Evolutionary conservation across 2,888 invertebrate genomes (phyloP).

Genomic region (Bombyx huttoni): DNA sequence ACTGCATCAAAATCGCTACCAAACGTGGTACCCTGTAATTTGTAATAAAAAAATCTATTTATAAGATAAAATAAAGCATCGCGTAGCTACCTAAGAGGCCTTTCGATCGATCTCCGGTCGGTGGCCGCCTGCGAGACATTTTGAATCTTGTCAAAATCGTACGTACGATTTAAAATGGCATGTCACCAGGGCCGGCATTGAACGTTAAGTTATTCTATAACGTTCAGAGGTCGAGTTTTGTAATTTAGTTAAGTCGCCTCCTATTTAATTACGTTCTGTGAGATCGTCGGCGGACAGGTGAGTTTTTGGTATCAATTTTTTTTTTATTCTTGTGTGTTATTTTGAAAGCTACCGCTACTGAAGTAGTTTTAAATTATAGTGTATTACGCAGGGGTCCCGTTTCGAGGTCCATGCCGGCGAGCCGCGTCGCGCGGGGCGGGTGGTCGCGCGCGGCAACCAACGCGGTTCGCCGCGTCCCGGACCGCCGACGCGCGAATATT

Average conservation of each 20-base stretch:
- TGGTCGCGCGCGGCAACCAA: conserved; percentile 5
- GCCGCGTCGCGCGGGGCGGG: conserved; percentile 1
- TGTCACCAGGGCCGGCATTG: conserved; percentile 21
- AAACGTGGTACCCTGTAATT: conserved; percentile 70
- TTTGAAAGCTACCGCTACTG: conserved; percentile 49
- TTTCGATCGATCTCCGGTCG: conserved; percentile 55
- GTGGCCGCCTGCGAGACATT: conserved; percentile 45
- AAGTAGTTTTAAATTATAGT: conserved; percentile 70
- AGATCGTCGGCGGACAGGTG: conserved; percentile 50
- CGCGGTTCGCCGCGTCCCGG: conserved; percentile 7
- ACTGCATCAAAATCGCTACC: conserved; percentile 64
- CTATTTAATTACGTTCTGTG: conserved; percentile 67
- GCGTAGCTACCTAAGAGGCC: conserved; percentile 66
- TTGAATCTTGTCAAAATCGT: conserved; percentile 57
- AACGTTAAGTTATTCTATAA: conserved; percentile 65
- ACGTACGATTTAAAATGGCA: conserved; percentile 52
- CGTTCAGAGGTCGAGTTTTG: conserved; percentile 64
- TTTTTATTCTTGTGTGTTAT: conserved; percentile 31
- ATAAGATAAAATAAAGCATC: conserved; percentile 68
- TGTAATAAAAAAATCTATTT: conserved; percentile 72
- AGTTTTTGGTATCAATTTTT: conserved; percentile 39
- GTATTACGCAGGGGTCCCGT: conserved; percentile 51
- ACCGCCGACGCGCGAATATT: conserved; percentile 37
- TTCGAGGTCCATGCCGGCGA: conserved; percentile 45
- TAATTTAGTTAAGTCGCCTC: conserved; percentile 70